phyloP scores from a whole-genome alignment of 2,113 vertebrate genomes.

The Chinchilla lanigera region DNA sequence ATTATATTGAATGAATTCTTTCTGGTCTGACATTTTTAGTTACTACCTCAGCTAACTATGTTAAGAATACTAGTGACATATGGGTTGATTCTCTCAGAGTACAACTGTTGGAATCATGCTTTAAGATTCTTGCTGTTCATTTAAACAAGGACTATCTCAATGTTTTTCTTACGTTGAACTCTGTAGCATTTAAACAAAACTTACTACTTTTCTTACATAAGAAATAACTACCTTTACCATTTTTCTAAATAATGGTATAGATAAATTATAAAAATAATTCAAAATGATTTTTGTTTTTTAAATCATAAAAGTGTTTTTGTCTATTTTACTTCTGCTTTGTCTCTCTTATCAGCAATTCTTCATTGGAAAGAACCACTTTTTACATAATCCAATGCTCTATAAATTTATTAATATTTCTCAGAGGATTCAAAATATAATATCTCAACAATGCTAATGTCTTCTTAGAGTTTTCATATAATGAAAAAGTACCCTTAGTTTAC shows the following conservation, averaged over 20 bases:
- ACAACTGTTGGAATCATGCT: background rate
- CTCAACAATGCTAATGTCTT: background rate
- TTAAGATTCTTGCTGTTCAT: slow-evolving; percentile 7
- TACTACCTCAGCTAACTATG: background rate
- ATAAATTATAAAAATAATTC: background rate
- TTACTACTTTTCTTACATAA: background rate
- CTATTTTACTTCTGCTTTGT: background rate
- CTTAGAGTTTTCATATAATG: background rate
- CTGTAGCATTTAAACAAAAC: background rate
- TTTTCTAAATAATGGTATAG: slow-evolving; percentile 13
- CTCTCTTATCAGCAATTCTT: background rate
- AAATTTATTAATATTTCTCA: background rate
- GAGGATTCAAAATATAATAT: slow-evolving; percentile 13
- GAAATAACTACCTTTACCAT: background rate
- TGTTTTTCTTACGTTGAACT: slow-evolving; percentile 21
- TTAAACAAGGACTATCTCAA: background rate
- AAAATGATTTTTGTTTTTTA: background rate
- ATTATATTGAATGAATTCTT: background rate
- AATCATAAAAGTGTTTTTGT: background rate
- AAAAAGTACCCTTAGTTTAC: background rate
- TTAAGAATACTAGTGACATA: background rate
- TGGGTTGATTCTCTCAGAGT: background rate
- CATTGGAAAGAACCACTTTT: background rate
- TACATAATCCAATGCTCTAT: background rate
- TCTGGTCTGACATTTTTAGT: slow-evolving; percentile 18